Evolutionary conservation across 2,888 invertebrate species (phyloP), one percentile per base, ranked within the genome.

Genomic region (Oscheius sp.): DNA sequence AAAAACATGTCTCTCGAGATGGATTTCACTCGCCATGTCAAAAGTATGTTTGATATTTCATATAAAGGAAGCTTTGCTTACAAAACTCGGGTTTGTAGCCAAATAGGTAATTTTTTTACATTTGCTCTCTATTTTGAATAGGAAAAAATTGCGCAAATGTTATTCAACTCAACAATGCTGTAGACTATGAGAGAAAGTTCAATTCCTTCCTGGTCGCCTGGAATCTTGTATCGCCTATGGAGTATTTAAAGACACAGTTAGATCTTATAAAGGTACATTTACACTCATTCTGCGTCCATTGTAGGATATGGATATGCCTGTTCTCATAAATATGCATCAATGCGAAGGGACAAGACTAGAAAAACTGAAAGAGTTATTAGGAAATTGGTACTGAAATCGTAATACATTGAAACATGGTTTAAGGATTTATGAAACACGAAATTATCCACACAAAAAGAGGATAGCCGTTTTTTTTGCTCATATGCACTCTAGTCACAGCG

Each of bases 91-190:
- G 61, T 82, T 33, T 83, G 83, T 70, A 80, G 78, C 26, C 8
- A 68, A 32, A 71, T 68, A 26, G 74, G 82, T 80, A 64, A 45
- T 26, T 2, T 33, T 32, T 38, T 20, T 51, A 41, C 36, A 36
- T 36, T 36, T 36, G 36, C 36, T 36, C 8, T 9, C 36, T 9
- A 36, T 14, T 45, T 26, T 3, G 20, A 65, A 41, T 56, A 81
- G 81, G 74, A n/a, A 71, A 71, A 26, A 70, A 62, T 17, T 85
- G 85, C 61, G 80, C 80, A 24, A 81, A 80, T 45, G 73, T 83
- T 9, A 76, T 85, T 14, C 85, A 85, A 68, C 73, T 85, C 45
- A 82, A 85, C 71, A 85, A 85, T 67, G 79, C 83, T 24, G 75
- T 84, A 1, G 84, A 84, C 71, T 85, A 83, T 67, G 73, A 68